These are phyloP conservation scores for Trissolcus brochymenae DNA, from an alignment of 2,888 invertebrate genomes.

Conservation along the genomic window DNA sequence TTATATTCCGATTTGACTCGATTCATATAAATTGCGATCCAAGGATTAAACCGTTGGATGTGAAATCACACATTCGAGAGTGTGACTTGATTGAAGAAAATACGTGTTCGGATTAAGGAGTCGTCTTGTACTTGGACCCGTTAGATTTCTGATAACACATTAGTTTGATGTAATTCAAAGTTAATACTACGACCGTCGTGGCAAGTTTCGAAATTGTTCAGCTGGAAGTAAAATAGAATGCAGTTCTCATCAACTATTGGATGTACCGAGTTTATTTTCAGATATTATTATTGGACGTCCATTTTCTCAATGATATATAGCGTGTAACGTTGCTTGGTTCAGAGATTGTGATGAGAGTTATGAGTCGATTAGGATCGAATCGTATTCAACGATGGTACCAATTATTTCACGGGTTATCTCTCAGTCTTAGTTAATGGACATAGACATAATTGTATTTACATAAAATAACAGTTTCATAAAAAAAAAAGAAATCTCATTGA, in stretches of 20 bases:
- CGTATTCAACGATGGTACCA: slow-evolving; percentile 50
- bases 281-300: background rate
- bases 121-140: slow-evolving; percentile 26
- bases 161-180: slow-evolving; percentile 19
- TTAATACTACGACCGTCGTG: slow-evolving; percentile 3
- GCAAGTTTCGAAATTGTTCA: slow-evolving; percentile 6
- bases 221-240: background rate
- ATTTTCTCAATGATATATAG: slow-evolving; percentile 38
- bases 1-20: no score
- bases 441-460: no score
- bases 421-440: no score
- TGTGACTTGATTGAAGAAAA: slow-evolving; percentile 49
- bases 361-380: slow-evolving; percentile 55
- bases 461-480: no score
- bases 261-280: no score
- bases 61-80: slow-evolving; percentile 42
- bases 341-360: slow-evolving; percentile 58
- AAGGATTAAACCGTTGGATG: slow-evolving; percentile 43
- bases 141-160: slow-evolving; percentile 32
- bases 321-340: slow-evolving; percentile 47
- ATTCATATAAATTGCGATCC: slow-evolving; percentile 41
- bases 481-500: no score
- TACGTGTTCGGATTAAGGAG: slow-evolving; percentile 47
- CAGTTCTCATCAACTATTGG: no score
- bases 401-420: slow-evolving; percentile 53